These are phyloP conservation scores for Scaptomyza cyrtandrae DNA, from an alignment of 2,888 invertebrate species.

Conservation along the genomic window DNA sequence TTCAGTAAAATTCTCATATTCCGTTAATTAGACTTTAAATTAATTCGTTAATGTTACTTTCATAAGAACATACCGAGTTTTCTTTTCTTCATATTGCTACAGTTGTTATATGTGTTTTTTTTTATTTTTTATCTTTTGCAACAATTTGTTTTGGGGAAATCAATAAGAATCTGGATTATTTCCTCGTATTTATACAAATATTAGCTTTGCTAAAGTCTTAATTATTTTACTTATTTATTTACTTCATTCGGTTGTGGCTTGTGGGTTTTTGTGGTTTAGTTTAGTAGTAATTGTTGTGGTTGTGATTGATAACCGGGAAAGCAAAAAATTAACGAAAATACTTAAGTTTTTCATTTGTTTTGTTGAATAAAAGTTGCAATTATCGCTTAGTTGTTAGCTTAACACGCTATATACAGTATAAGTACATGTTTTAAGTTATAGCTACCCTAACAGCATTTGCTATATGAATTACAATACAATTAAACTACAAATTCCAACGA, in stretches of 20 bases:
- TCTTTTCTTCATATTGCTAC: constrained; percentile 74
- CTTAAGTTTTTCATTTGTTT: constrained; percentile 14
- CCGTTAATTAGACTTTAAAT: constrained; percentile 78
- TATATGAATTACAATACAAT: constrained; percentile 68
- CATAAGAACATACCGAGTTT: constrained; percentile 80
- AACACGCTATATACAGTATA: constrained; percentile 75
- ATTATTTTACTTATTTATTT: constrained; percentile 51
- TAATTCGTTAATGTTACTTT: constrained; percentile 81
- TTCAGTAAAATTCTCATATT: constrained; percentile 80
- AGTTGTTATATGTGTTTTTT: constrained; percentile 39
- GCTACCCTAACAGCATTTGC: constrained; percentile 77
- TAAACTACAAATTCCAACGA: constrained; percentile 78
- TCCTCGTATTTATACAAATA: constrained; percentile 76
- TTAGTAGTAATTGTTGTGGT: constrained; percentile 20
- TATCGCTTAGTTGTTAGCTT: constrained; percentile 53
- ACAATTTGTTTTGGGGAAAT: constrained; percentile 52
- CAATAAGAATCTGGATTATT: constrained; percentile 57
- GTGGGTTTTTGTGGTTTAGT: constrained; percentile 9
- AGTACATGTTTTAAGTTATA: constrained; percentile 63
- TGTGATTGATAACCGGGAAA: constrained; percentile 32
- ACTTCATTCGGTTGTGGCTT: constrained; percentile 31
- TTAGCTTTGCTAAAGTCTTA: constrained; percentile 83
- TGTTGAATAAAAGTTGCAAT: constrained; percentile 11
- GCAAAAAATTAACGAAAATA: constrained; percentile 30
- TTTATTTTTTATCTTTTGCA: constrained; percentile 17